A percentile compares a stretch with the other conserved stretches of the same genome.
These are phyloP conservation scores for Gallinago nigripennis DNA, from an alignment of 2,797 vertebrate genomes.

Conservation along the genomic window DNA sequence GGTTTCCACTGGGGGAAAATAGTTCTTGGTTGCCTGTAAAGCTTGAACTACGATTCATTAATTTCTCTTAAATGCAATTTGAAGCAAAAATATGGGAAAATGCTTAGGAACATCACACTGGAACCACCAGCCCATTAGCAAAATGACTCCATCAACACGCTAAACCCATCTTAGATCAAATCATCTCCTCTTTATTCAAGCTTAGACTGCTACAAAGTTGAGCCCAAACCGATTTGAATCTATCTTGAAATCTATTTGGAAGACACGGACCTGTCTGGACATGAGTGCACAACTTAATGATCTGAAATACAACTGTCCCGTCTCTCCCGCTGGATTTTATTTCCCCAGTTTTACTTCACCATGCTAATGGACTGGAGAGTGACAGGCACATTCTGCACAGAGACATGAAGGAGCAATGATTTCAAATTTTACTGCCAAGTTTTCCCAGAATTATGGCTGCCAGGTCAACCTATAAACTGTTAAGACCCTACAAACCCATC, in stretches of 20 bases:
- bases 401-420: not conserved
- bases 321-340: not conserved
- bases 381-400: not conserved
- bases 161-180: not conserved
- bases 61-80: not conserved
- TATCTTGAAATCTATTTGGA: not conserved
- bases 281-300: not conserved
- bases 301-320: not conserved
- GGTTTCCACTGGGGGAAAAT: not conserved
- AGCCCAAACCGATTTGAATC: not conserved
- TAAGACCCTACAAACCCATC: constrained; percentile 17
- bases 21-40: not conserved
- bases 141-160: not conserved
- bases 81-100: not conserved
- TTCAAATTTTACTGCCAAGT: constrained; percentile 12
- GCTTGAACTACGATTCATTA: not conserved
- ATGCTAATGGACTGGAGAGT: not conserved
- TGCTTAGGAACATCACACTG: not conserved
- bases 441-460: not conserved
- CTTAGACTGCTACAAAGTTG: not conserved
- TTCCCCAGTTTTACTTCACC: not conserved
- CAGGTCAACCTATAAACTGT: constrained; percentile 5
- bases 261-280: not conserved
- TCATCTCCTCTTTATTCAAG: not conserved
- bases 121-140: not conserved